Conservation (phyloP, 2,888 invertebrate species). For the Drosophila mimetica region DNA sequence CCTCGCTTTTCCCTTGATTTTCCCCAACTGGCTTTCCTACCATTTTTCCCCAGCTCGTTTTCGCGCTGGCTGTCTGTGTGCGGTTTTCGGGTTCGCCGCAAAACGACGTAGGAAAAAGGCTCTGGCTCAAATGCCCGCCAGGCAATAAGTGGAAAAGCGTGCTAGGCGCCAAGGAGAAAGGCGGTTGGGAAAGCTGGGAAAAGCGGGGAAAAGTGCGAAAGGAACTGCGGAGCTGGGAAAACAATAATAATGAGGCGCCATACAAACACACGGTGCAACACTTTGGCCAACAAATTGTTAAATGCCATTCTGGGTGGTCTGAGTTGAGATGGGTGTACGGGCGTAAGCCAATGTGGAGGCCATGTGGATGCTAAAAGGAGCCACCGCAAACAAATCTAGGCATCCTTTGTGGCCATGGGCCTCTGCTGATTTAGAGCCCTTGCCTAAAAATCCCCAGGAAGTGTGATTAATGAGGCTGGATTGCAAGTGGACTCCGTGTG, state of each 20-base stretch:
- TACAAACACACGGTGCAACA: constrained; percentile 63
- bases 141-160: constrained; percentile 50
- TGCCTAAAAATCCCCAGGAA: not conserved
- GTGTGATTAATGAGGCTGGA: constrained; percentile 24
- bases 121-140: constrained; percentile 45
- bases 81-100: constrained; percentile 64
- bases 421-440: constrained; percentile 17
- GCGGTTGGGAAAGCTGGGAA: not conserved
- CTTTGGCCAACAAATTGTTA: constrained; percentile 54
- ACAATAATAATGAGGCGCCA: constrained; percentile 66
- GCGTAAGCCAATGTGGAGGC: constrained; percentile 13
- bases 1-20: not conserved
- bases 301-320: constrained; percentile 35
- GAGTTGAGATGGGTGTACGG: not conserved
- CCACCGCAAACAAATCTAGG: constrained; percentile 25
- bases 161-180: constrained; percentile 37
- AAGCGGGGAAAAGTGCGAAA: constrained; percentile 34
- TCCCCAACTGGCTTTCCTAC: constrained; percentile 8
- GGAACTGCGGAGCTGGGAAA: constrained; percentile 44
- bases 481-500: constrained; percentile 23
- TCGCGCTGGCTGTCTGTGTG: constrained; percentile 53
- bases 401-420: constrained; percentile 25
- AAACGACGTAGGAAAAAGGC: constrained; percentile 54
- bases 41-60: constrained; percentile 21
- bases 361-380: constrained; percentile 20